Base-by-base conservation (phyloP, 1,140 invertebrate species). In the Pseudomyrmex pallidus region DNA sequence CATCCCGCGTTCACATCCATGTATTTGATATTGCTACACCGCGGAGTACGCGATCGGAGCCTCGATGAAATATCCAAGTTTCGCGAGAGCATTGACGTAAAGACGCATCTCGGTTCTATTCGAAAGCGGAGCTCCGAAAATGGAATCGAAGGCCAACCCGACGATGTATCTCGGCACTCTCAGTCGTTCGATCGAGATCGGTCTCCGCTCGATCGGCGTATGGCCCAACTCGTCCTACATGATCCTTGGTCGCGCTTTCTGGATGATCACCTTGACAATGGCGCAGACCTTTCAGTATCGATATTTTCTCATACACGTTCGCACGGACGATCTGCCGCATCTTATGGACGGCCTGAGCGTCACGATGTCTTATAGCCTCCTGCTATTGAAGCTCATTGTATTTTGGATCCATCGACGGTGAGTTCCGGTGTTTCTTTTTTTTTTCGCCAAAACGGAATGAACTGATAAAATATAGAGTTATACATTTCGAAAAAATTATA, bases 141-240 rank as follows among this genome's bases (percentile, higher is more conserved):
- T 80, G 66, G 20, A 48, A 2, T 5, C 66, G 35, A 80, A 72
- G 54, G 70, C n/a, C 10, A 44, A 61, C 17, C 59, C 66, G 50
- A 52, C 50, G 44, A 86, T 46, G 52, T 52, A 25, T 2, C 25
- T 2, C 0, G 66, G 48, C 54, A 78, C 46, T 1, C 44, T 87
- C 15, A 67, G 76, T 22, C 54, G 66, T 2, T 68, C 76, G 12
- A 35, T 88, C 25, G 54, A 85, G 35, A 80, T 85, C 12, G 86
- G 86, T 20, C 48, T 88, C 2, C 57, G 83, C 50, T 13, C 73
- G 22, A 87, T 74, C 20, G 87, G 87, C 44, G 73, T 88, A 8
- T 88, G 86, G 86, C 86, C 87, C 56, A 57, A 74, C 10, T 87
- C 76, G 4, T 48, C 83, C 2, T 82, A 62, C 54, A 17, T n/a